Percentiles rank a stretch among this genome's conserved stretches.
phyloP scores from a whole-genome alignment of 2,888 invertebrate genomes.

The Acronicta alni region DNA sequence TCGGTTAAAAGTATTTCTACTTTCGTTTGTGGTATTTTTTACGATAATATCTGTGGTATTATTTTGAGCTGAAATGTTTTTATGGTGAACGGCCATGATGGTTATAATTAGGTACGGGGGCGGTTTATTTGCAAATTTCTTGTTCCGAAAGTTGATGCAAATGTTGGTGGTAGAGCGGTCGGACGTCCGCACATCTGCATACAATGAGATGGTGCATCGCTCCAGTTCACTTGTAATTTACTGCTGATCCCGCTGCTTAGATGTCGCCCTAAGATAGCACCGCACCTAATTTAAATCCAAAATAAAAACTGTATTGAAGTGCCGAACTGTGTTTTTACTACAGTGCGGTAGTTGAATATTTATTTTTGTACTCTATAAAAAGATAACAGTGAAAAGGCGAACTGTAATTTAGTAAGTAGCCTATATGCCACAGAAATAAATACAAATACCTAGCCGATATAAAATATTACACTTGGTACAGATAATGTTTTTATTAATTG shows the following conservation, averaged over 20 bases:
- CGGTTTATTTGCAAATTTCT: conserved; percentile 76
- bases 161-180: conserved; percentile 69
- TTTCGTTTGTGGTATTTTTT: conserved; percentile 51
- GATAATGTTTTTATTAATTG: not conserved
- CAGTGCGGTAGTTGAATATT: not conserved
- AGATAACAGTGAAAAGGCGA: not conserved
- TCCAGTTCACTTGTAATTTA: conserved; percentile 84
- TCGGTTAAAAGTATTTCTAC: conserved; percentile 53
- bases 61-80: conserved; percentile 47
- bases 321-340: conserved; percentile 17
- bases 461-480: not conserved
- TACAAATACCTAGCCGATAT: not conserved
- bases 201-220: conserved; percentile 80
- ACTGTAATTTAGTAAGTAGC: too few species aligned
- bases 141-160: conserved; percentile 82
- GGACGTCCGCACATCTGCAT: conserved; percentile 79
- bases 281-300: conserved; percentile 79
- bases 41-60: conserved; percentile 36
- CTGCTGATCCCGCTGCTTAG: conserved; percentile 78
- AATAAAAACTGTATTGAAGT: conserved; percentile 42
- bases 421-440: not conserved
- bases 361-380: too few species aligned
- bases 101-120: conserved; percentile 67
- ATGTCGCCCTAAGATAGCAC: conserved; percentile 83
- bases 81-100: conserved; percentile 36